phyloP scores from a whole-genome alignment of 2,797 vertebrate species.

The Euphonia xanthogaster region DNA sequence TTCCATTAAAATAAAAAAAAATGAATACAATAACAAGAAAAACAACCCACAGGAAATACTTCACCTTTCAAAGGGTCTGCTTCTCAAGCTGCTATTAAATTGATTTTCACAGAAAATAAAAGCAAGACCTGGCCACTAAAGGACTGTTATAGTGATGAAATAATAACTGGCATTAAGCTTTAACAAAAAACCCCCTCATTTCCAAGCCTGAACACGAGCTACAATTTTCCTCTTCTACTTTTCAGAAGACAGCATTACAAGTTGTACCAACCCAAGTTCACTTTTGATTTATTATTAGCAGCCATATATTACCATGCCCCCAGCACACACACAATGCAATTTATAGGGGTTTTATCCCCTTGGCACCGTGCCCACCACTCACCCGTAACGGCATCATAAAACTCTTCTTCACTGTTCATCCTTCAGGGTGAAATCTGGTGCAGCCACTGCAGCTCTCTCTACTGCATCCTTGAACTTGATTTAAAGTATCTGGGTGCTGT shows the following conservation, averaged over 20 bases:
- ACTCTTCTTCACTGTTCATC: constrained; percentile 97
- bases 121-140: neutral
- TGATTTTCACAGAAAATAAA: neutral
- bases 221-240: neutral
- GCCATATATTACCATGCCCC: neutral
- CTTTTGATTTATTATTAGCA: neutral
- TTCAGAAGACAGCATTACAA: neutral
- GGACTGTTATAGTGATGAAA: neutral
- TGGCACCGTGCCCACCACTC: constrained; percentile 1
- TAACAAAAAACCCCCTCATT: neutral
- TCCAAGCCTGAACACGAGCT: neutral
- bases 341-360: neutral
- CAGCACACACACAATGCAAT: neutral
- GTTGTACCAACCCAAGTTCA: neutral
- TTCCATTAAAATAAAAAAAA: neutral
- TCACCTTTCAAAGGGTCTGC: neutral
- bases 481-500: neutral
- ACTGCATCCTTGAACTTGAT: constrained; percentile 32
- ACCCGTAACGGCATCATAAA: constrained; percentile 97
- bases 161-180: neutral
- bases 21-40: neutral
- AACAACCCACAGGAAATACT: neutral
- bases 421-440: constrained; percentile 51
- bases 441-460: constrained; percentile 23
- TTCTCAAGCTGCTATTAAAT: neutral